These are phyloP conservation scores for Temnothorax rugatulus DNA, from an alignment of 2,888 invertebrate species.

Conservation along the genomic window DNA sequence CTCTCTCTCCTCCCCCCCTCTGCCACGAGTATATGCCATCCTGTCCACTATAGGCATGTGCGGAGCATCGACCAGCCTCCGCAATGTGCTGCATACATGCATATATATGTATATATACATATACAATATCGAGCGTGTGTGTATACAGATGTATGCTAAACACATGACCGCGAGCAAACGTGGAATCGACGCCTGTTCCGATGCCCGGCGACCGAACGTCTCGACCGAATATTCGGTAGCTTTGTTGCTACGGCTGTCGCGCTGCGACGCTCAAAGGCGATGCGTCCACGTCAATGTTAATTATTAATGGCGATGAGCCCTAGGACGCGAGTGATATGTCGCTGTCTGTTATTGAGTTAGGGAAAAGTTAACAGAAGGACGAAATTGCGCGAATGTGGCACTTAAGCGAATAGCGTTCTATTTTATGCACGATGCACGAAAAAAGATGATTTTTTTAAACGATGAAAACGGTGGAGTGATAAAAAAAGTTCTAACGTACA, in stretches of 20 bases:
- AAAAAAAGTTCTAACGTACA: neutral
- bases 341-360: constrained; percentile 30
- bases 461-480: neutral
- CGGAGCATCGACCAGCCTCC: constrained; percentile 42
- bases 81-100: constrained; percentile 33
- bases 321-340: constrained; percentile 23
- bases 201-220: constrained; percentile 58
- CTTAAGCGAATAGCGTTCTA: constrained; percentile 9
- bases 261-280: constrained; percentile 33
- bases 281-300: constrained; percentile 48
- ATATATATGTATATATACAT: constrained; percentile 1
- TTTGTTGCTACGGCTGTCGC: constrained; percentile 28
- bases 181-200: constrained; percentile 53
- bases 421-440: neutral
- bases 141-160: constrained; percentile 29
- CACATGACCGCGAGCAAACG: constrained; percentile 43
- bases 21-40: neutral
- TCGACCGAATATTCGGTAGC: constrained; percentile 41
- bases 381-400: neutral
- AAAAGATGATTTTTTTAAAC: neutral
- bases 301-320: constrained; percentile 29
- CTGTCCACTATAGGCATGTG: constrained; percentile 34
- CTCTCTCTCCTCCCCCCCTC: too few relatives aligned
- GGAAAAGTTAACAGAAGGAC: constrained; percentile 23
- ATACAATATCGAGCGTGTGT: neutral